A percentile compares a stretch with the other conserved stretches of the same genome.
Evolutionary conservation across 2,797 vertebrate species (phyloP).

Genomic region (Eulemur coronatus): DNA sequence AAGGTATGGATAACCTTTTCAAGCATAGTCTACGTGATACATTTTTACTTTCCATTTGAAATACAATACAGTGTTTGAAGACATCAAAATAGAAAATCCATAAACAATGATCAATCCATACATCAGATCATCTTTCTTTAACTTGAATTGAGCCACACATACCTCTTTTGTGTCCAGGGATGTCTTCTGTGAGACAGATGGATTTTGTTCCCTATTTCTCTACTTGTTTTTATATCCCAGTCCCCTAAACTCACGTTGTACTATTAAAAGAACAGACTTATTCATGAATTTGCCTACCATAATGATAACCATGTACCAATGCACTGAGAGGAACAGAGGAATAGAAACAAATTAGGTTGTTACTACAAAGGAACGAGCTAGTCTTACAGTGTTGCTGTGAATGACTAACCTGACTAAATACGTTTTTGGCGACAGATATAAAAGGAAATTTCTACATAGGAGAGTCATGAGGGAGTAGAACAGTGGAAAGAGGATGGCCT

Average conservation of each 20-base stretch:
- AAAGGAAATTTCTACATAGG: not conserved
- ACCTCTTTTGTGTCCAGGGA: not conserved
- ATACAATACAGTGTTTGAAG: not conserved
- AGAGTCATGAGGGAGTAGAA: not conserved
- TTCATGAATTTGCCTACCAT: not conserved
- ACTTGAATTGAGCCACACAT: not conserved
- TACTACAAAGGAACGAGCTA: not conserved
- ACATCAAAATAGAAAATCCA: not conserved
- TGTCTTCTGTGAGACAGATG: not conserved
- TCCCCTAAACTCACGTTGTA: not conserved
- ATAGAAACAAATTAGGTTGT: not conserved
- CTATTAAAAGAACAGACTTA: conserved; percentile 14
- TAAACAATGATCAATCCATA: not conserved
- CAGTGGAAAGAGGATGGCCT: not conserved
- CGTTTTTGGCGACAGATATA: not conserved
- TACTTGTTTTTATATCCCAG: not conserved
- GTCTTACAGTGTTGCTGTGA: not conserved
- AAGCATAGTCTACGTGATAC: not conserved
- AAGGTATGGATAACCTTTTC: not conserved
- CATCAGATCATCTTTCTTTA: not conserved
- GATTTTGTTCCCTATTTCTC: not conserved
- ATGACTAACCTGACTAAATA: not conserved
- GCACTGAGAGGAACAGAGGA: not conserved
- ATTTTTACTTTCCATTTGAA: conserved; percentile 1
- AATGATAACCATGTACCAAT: not conserved